Percentiles rank a stretch among this genome's conserved stretches.
Evolutionary conservation across 2,113 vertebrate genomes (phyloP).

Genomic region (Psilopsiagon aymara): DNA sequence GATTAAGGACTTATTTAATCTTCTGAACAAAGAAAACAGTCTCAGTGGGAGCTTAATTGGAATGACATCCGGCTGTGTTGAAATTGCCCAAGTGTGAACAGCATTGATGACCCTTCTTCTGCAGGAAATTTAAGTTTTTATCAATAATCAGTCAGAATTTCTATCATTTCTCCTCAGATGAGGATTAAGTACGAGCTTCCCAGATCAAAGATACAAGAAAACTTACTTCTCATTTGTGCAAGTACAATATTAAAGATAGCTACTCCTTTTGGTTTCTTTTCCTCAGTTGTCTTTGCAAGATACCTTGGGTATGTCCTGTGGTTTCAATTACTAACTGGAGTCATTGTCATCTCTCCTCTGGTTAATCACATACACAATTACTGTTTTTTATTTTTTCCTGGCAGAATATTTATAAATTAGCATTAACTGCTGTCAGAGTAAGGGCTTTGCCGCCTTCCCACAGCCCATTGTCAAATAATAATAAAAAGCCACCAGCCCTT

Average conservation of each 20-base stretch:
- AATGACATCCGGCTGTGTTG: background rate
- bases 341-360: background rate
- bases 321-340: background rate
- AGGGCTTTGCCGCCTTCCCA: background rate
- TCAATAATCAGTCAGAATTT: slow-evolving; percentile 24
- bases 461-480: background rate
- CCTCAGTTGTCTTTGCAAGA: background rate
- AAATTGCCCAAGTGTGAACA: background rate
- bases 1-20: slow-evolving; percentile 53
- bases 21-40: slow-evolving; percentile 44
- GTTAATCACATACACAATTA: background rate
- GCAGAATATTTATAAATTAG: background rate
- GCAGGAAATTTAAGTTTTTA: slow-evolving; percentile 46
- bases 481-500: background rate
- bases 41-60: slow-evolving; percentile 24
- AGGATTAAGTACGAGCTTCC: slow-evolving; percentile 38
- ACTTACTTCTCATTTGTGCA: background rate
- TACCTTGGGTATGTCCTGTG: background rate
- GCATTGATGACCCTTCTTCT: slow-evolving; percentile 27
- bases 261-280: background rate
- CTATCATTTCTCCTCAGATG: background rate
- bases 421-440: background rate
- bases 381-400: background rate
- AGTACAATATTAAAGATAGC: background rate
- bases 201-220: slow-evolving; percentile 6